A percentile compares a stretch with the other conserved stretches of the same genome.
phyloP scores from a whole-genome alignment of 2,888 invertebrate genomes.

The Coecobrya sp. region DNA sequence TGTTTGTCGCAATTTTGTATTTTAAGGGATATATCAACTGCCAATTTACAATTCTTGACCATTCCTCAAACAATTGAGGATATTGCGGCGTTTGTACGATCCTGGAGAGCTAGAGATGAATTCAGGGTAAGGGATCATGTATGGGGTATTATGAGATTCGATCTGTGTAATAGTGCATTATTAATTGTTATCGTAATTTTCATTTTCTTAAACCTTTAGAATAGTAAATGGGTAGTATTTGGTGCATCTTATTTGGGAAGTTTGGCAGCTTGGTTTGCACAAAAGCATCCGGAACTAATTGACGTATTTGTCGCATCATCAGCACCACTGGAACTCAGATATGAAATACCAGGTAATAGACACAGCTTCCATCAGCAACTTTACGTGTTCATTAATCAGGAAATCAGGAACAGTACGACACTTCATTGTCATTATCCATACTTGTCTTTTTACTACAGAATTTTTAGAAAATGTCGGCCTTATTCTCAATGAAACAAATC shows the following conservation, averaged over 20 bases:
- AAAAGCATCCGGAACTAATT: constrained; percentile 73
- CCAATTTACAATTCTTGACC: constrained; percentile 61
- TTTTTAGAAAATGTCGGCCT: constrained; percentile 71
- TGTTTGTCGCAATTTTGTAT: not conserved
- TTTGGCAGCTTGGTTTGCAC: constrained; percentile 74
- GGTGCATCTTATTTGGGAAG: constrained; percentile 77
- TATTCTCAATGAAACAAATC: constrained; percentile 68
- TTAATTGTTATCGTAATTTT: not conserved
- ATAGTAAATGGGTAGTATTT: constrained; percentile 77
- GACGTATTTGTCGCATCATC: constrained; percentile 76
- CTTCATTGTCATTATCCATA: too few species aligned
- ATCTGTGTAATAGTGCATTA: too few species aligned
- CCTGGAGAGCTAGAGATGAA: constrained; percentile 68
- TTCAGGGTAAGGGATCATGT: constrained; percentile 52
- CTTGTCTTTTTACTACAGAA: constrained; percentile 38
- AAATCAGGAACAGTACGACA: too few species aligned
- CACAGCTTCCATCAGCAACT: not conserved
- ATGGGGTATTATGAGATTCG: not conserved
- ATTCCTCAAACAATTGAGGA: constrained; percentile 78
- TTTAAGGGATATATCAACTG: constrained; percentile 71
- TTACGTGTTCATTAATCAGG: not conserved
- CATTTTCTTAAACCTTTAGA: constrained; percentile 18
- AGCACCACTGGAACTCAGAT: constrained; percentile 74
- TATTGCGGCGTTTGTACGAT: constrained; percentile 66
- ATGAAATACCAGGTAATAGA: constrained; percentile 78